phyloP scores from a whole-genome alignment of 2,797 vertebrate genomes.

The Gymnothorax reevesii region DNA sequence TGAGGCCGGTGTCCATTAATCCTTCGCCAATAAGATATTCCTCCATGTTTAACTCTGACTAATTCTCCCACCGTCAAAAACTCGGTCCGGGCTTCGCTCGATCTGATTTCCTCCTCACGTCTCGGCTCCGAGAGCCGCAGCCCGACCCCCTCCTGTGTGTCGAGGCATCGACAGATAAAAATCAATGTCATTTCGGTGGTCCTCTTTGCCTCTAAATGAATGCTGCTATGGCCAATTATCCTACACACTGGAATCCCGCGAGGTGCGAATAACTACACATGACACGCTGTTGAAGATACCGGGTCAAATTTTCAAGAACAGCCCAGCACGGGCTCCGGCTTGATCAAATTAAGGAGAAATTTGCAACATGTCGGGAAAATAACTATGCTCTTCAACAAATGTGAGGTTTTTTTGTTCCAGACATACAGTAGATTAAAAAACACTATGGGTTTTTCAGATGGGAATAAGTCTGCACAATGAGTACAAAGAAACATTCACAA shows the following conservation, averaged over 20 bases:
- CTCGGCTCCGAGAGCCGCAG: background rate
- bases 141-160: background rate
- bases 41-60: background rate
- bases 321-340: background rate
- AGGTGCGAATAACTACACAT: background rate
- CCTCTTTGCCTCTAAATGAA: background rate
- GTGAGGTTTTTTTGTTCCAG: background rate
- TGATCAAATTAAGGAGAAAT: background rate
- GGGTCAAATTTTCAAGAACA: background rate
- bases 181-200: slow-evolving; percentile 14
- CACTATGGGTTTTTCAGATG: background rate
- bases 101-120: background rate
- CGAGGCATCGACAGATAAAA: background rate
- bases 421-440: background rate
- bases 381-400: background rate
- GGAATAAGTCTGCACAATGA: background rate
- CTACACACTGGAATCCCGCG: background rate
- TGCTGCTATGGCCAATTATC: background rate
- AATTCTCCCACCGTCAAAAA: background rate
- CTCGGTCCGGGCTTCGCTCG: background rate
- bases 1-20: slow-evolving; percentile 1
- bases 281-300: background rate
- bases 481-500: background rate
- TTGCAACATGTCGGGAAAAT: background rate
- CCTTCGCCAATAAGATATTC: background rate